Conservation (phyloP, 2,888 invertebrate species). For the Drosophila koepferae region DNA sequence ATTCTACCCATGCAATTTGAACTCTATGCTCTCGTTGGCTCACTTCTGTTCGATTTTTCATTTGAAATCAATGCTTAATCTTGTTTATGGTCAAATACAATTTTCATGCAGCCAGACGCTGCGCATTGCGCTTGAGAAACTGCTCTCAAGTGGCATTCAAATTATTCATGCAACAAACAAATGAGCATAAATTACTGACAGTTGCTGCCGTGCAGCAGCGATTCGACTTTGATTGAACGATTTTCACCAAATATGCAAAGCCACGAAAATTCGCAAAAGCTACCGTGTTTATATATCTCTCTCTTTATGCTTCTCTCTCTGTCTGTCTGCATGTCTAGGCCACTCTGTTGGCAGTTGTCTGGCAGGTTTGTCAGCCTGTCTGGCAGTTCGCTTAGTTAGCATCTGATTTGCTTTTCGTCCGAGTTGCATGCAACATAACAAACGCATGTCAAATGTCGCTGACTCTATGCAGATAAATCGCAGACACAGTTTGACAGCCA, state of each 20-base stretch:
- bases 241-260: conserved; percentile 56
- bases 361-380: conserved; percentile 51
- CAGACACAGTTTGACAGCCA: conserved; percentile 52
- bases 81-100: conserved; percentile 33
- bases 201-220: conserved; percentile 59
- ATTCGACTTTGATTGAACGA: conserved; percentile 76
- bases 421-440: conserved; percentile 29
- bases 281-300: conserved; percentile 7
- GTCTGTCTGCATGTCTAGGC: background rate
- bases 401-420: conserved; percentile 46
- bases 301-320: background rate
- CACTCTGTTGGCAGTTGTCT: conserved; percentile 10
- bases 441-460: conserved; percentile 80
- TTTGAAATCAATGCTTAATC: conserved; percentile 23
- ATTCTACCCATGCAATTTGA: background rate
- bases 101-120: conserved; percentile 2
- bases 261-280: conserved; percentile 52
- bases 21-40: background rate
- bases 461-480: conserved; percentile 60
- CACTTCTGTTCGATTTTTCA: background rate
- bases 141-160: conserved; percentile 65
- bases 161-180: conserved; percentile 77
- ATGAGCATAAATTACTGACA: conserved; percentile 79
- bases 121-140: conserved; percentile 43
- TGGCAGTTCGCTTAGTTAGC: conserved; percentile 49